Evolutionary conservation across 2,888 invertebrate species (phyloP).

Genomic region (Plutella xylostella): DNA sequence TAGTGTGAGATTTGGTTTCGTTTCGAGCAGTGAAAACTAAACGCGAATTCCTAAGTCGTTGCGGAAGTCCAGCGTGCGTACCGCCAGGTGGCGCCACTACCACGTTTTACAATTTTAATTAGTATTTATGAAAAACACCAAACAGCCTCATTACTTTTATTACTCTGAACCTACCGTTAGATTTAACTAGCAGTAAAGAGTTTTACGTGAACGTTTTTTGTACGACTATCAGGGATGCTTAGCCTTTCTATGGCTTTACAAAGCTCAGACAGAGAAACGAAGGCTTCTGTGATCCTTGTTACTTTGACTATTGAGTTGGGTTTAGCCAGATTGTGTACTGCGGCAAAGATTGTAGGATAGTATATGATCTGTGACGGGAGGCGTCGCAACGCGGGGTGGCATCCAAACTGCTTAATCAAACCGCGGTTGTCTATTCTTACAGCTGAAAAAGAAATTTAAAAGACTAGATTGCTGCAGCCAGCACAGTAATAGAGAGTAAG

Average conservation of each 20-base stretch:
- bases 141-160: no score
- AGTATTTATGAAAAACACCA: no score
- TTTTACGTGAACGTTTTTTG: conserved; percentile 1
- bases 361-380: conserved; percentile 23
- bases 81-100: no score
- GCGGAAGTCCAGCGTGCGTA: no score
- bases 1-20: no score
- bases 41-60: no score
- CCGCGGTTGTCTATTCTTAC: conserved; percentile 18
- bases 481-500: no score
- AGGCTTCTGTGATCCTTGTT: not conserved
- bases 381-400: conserved; percentile 22
- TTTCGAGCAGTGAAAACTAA: no score
- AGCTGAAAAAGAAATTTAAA: no score
- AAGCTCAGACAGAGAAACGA: not conserved
- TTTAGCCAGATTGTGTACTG: not conserved
- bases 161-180: not conserved
- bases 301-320: not conserved
- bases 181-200: conserved; percentile 2
- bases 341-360: not conserved
- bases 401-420: conserved; percentile 41
- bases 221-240: not conserved
- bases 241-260: no score
- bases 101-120: no score
- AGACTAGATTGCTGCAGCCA: no score